Evolutionary conservation across 2,888 invertebrate genomes (phyloP).

Genomic region (Meiosimyza platycephala): DNA sequence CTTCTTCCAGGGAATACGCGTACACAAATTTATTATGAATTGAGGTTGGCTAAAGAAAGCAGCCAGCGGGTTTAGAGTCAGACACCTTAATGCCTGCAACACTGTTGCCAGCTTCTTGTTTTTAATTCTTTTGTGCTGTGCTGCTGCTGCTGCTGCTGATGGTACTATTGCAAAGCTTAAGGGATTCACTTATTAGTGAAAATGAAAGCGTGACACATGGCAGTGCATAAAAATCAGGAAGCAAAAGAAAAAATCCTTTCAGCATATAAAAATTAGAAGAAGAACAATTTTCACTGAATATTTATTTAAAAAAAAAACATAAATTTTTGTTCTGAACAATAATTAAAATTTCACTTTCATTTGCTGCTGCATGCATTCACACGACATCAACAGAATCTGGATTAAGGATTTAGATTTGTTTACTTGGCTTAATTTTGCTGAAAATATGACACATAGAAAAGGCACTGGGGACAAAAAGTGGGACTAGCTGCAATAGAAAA

Average conservation of each 20-base stretch:
- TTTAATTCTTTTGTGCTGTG: not conserved
- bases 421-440: constrained; percentile 18
- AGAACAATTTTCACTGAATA: too few relatives aligned
- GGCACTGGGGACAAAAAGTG: too few relatives aligned
- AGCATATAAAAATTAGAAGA: constrained; percentile 43
- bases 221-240: constrained; percentile 37
- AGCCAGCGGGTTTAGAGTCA: constrained; percentile 4
- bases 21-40: constrained; percentile 62
- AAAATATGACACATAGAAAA: not conserved
- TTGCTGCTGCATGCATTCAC: constrained; percentile 17
- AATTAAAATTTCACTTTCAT: constrained; percentile 62
- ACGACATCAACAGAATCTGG: constrained; percentile 18
- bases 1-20: constrained; percentile 27
- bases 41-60: constrained; percentile 57
- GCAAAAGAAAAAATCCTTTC: constrained; percentile 40
- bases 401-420: constrained; percentile 28
- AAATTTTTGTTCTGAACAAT: constrained; percentile 36
- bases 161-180: constrained; percentile 8
- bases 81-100: constrained; percentile 44
- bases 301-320: too few relatives aligned
- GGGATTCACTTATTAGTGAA: constrained; percentile 37
- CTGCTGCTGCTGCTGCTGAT: constrained; percentile 12
- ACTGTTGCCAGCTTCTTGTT: constrained; percentile 42
- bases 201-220: constrained; percentile 32
- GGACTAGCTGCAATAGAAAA: too few relatives aligned